Evolutionary conservation across 2,113 vertebrate species (phyloP).

Genomic region (Albula glossodonta): DNA sequence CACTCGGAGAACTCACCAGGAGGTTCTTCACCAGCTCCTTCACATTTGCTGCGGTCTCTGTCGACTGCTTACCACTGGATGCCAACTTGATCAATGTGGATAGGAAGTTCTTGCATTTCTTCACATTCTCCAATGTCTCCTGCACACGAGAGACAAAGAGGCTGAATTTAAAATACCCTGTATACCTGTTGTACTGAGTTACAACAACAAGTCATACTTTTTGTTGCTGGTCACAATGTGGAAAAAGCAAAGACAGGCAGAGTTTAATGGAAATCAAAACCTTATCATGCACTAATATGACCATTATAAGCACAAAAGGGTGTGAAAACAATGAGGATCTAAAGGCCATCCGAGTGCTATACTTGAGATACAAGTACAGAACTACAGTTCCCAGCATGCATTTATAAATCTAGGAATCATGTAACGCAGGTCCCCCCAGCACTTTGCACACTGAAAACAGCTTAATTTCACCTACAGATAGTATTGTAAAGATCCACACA

Average conservation of each 20-base stretch:
- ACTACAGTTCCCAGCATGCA: not conserved
- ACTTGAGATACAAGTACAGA: too few species aligned
- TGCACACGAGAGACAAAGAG: conserved; percentile 49
- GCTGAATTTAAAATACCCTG: not conserved
- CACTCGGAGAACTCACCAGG: conserved; percentile 70
- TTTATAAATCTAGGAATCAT: not conserved
- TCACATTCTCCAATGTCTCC: conserved; percentile 96
- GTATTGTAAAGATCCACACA: too few species aligned
- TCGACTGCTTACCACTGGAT: conserved; percentile 88
- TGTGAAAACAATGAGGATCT: not conserved
- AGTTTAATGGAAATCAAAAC: not conserved
- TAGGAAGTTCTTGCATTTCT: conserved; percentile 94
- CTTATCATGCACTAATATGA: not conserved
- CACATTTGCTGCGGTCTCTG: conserved; percentile 89
- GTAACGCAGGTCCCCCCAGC: not conserved
- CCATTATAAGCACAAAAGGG: too few species aligned
- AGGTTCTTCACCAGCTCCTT: conserved; percentile 90
- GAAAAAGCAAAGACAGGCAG: not conserved
- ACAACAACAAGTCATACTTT: not conserved
- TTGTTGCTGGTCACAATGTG: not conserved
- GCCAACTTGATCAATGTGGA: conserved; percentile 94
- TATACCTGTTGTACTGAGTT: not conserved
- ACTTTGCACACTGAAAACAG: not conserved
- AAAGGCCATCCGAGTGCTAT: too few species aligned
- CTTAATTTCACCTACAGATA: too few species aligned